phyloP scores from a whole-genome alignment of 1,140 invertebrate species.

The Atopsyche davidsoni region DNA sequence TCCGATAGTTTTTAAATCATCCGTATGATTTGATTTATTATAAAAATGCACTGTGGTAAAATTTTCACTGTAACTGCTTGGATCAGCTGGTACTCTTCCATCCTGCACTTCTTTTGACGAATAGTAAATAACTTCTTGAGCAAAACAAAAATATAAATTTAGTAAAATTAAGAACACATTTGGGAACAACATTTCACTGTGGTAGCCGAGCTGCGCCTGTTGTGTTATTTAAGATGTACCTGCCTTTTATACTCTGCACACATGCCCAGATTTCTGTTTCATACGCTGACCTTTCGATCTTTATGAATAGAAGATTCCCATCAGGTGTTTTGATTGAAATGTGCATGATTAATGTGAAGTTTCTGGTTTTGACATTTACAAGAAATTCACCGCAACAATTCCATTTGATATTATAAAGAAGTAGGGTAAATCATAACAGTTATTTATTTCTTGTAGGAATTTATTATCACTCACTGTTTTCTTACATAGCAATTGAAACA shows the following conservation, averaged over 20 bases:
- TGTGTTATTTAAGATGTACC: too few relatives aligned
- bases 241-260: too few relatives aligned
- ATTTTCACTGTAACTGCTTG: neutral
- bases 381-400: constrained; percentile 1
- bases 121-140: constrained; percentile 24
- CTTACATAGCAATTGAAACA: constrained; percentile 19
- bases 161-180: too few relatives aligned
- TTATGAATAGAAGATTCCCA: too few relatives aligned
- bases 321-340: constrained; percentile 49
- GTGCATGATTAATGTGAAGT: constrained; percentile 30
- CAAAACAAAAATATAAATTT: constrained; percentile 1
- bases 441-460: constrained; percentile 25
- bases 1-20: too few relatives aligned
- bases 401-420: neutral
- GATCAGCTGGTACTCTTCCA: neutral
- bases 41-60: neutral
- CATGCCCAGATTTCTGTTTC: too few relatives aligned
- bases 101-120: constrained; percentile 10
- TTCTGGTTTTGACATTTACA: neutral
- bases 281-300: too few relatives aligned
- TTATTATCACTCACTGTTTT: constrained; percentile 32
- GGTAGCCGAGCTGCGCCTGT: too few relatives aligned
- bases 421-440: neutral
- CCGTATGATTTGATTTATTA: neutral
- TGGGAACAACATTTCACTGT: too few relatives aligned